Evolutionary conservation across 2,888 invertebrate genomes (phyloP), one percentile per base, ranked within the genome.

Genomic region (Polydrusus pterygomalis): DNA sequence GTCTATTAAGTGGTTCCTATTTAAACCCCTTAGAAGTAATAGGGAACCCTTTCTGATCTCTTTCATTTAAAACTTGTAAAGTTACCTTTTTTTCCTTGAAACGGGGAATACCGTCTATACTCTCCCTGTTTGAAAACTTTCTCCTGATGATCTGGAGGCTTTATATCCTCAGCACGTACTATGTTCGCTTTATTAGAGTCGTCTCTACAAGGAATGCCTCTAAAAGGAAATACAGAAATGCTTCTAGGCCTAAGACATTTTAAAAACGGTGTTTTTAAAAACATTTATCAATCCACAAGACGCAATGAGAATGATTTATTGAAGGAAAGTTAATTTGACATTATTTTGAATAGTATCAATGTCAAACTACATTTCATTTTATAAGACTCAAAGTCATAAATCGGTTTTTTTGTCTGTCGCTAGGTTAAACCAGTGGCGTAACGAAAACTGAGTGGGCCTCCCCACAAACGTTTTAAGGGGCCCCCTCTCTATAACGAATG

Each of bases 61-160:
- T 5, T 1, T 25, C 1, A 25, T 25, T 1, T 43, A n/a, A 43
- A 43, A 0, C n/a, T 11, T n/a, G n/a, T 9, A 40, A 40, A 25
- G 92, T 10, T 30, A 69, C 69, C 69, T 47, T 47, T 58, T 43
- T 1, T 79, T 6, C 70, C 49, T 34, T 77, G 90, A 84, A 93
- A 93, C 0, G 93, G 93, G 40, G 93, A 93, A 82, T 92, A 92
- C 0, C 91, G 91, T 69, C 89, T 87, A 58, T 73, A 69, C 45
- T 80, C 82, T 5, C 78, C 78, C 56, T 65, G 45, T 58, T 79
- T 77, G 51, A 77, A 82, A 3, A 67, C 58, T 56, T 72, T 80
- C 8, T 13, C 15, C 77, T 80, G 79, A 18, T 79, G 74, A 25
- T 64, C 74, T n/a, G 80, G 79, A 2, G 74, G 73, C 30, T 77